phyloP scores from a whole-genome alignment of 1,140 invertebrate genomes.

The Cardiocondyla obscurior region DNA sequence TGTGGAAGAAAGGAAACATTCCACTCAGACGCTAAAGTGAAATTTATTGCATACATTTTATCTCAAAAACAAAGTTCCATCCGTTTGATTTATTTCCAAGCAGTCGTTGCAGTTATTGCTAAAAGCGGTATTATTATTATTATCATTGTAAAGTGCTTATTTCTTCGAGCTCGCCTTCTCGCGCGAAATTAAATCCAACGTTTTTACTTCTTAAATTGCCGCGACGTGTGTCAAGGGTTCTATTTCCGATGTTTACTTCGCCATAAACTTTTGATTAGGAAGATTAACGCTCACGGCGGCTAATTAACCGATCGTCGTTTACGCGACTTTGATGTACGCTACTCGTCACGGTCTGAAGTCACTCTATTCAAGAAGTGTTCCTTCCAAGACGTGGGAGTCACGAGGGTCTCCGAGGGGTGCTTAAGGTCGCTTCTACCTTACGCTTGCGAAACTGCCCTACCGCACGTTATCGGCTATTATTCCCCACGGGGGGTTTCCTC shows the following conservation, averaged over 20 bases:
- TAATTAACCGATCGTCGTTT: conserved; percentile 46
- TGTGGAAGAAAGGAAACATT: neutral
- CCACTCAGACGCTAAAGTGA: neutral
- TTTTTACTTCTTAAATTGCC: neutral
- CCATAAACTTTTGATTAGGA: neutral
- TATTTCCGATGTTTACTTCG: neutral
- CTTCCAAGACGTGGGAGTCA: conserved; percentile 10
- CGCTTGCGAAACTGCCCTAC: conserved; percentile 63
- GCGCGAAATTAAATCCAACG: neutral
- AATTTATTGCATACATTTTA: neutral
- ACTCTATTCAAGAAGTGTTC: neutral
- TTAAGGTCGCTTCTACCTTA: conserved; percentile 24
- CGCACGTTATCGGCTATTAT: conserved; percentile 70
- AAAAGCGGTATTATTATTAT: neutral
- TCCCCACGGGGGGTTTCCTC: conserved; percentile 43
- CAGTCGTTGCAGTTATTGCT: neutral
- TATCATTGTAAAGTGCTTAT: neutral
- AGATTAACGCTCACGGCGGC: neutral
- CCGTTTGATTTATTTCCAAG: neutral
- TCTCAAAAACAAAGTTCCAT: neutral
- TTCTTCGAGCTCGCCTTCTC: neutral
- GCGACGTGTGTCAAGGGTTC: neutral
- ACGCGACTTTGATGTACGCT: conserved; percentile 44
- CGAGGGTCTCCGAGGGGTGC: conserved; percentile 38
- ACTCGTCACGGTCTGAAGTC: neutral